phyloP scores from a whole-genome alignment of 2,888 invertebrate genomes.

The Herminia tarsipennalis region DNA sequence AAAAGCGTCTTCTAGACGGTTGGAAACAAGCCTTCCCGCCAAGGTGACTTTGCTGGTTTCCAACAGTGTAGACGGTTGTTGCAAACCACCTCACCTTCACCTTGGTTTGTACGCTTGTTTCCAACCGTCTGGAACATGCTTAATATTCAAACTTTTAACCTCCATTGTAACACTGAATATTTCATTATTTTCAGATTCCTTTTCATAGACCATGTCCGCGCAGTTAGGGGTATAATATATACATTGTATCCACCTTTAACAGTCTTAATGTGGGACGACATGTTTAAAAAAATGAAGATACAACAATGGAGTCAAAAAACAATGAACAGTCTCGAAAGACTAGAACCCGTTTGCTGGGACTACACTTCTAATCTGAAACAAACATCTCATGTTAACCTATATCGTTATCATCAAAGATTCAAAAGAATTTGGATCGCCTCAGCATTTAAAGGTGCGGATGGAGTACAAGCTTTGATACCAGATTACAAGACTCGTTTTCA shows the following conservation, averaged over 20 bases:
- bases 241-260: slow-evolving; percentile 78
- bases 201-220: slow-evolving; percentile 87
- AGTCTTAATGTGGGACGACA: slow-evolving; percentile 93
- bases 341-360: slow-evolving; percentile 91
- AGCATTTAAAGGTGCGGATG: slow-evolving; percentile 93
- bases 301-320: slow-evolving; percentile 68
- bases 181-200: slow-evolving; percentile 82
- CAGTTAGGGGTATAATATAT: slow-evolving; percentile 78
- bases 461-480: slow-evolving; percentile 78
- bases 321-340: slow-evolving; percentile 72
- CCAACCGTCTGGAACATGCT: too few relatives aligned
- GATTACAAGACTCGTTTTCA: slow-evolving; percentile 87
- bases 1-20: too few relatives aligned
- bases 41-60: too few relatives aligned
- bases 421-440: slow-evolving; percentile 91
- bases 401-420: slow-evolving; percentile 78
- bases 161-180: too few relatives aligned
- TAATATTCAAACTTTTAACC: too few relatives aligned
- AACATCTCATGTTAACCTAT: slow-evolving; percentile 55
- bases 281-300: slow-evolving; percentile 87
- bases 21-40: too few relatives aligned
- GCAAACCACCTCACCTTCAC: too few relatives aligned
- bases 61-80: too few relatives aligned
- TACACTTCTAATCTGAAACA: slow-evolving; percentile 71
- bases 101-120: too few relatives aligned